phyloP scores from a whole-genome alignment of 2,113 vertebrate genomes.

The Tragulus kanchil region DNA sequence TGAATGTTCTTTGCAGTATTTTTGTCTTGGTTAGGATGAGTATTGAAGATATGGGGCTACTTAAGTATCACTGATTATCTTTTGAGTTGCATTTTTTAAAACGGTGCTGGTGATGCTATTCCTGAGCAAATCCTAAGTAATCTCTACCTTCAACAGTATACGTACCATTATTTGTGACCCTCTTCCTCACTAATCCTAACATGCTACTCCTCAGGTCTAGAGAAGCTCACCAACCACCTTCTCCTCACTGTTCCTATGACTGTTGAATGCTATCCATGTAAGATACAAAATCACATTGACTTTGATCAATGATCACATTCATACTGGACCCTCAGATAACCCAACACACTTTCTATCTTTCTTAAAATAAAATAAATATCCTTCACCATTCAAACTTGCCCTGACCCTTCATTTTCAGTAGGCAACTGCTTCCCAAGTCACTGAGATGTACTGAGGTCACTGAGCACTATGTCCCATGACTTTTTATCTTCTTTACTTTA shows the following conservation, averaged over 20 bases:
- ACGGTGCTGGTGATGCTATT: not conserved
- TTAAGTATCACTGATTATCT: not conserved
- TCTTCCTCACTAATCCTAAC: not conserved
- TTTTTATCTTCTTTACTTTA: not conserved
- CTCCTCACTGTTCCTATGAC: not conserved
- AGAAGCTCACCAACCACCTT: not conserved
- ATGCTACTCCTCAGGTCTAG: not conserved
- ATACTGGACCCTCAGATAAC: not conserved
- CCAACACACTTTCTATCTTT: conserved; percentile 24
- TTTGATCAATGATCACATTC: conserved; percentile 5
- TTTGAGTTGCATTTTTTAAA: conserved; percentile 32
- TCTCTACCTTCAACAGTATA: not conserved
- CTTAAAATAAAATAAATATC: not conserved
- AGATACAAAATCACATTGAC: conserved; percentile 2
- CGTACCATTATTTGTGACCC: not conserved
- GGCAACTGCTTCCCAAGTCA: not conserved
- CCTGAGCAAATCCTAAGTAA: not conserved
- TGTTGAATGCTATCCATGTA: not conserved
- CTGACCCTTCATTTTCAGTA: not conserved
- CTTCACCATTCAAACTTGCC: not conserved
- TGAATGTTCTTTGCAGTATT: not conserved
- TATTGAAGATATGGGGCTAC: not conserved
- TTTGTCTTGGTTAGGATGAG: not conserved
- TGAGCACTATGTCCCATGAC: not conserved
- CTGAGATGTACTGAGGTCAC: not conserved